Conservation (phyloP, 2,888 invertebrate genomes). For the Cetonia aurata region DNA sequence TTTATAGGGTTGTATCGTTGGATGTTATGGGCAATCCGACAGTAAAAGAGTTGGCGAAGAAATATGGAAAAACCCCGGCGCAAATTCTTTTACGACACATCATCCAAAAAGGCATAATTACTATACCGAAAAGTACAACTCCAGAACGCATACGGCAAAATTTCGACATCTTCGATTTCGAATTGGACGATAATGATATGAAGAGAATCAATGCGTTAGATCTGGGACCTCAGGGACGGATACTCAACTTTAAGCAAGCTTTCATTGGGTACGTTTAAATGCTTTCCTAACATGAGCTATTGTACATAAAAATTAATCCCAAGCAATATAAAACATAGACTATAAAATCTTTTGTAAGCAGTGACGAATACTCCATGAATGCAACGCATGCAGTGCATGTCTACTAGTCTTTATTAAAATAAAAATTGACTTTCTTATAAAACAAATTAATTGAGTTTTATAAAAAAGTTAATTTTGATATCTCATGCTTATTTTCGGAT, state of each 20-base stretch:
- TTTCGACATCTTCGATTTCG: constrained; percentile 81
- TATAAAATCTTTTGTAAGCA: too few relatives aligned
- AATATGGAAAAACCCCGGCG: constrained; percentile 77
- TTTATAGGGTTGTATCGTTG: constrained; percentile 72
- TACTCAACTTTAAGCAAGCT: constrained; percentile 77
- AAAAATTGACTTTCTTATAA: too few relatives aligned
- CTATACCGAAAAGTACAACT: constrained; percentile 89
- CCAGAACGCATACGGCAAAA: constrained; percentile 80
- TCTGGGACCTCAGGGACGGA: constrained; percentile 73
- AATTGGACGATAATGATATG: constrained; percentile 75
- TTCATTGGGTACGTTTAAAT: constrained; percentile 72
- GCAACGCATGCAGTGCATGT: too few relatives aligned
- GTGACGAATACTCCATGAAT: too few relatives aligned
- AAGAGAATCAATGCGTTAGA: constrained; percentile 73
- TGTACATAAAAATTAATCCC: too few relatives aligned
- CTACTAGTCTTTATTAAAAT: too few relatives aligned
- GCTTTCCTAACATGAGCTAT: too few relatives aligned
- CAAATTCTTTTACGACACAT: constrained; percentile 80
- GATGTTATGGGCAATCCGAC: constrained; percentile 75
- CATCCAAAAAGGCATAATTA: constrained; percentile 78
- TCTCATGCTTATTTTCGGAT: too few relatives aligned
- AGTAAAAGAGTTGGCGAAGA: constrained; percentile 66
- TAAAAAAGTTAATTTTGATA: too few relatives aligned
- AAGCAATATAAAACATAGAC: too few relatives aligned
- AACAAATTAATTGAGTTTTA: too few relatives aligned